Evolutionary conservation across 2,113 vertebrate genomes (phyloP).

Genomic region (Orthonyx spaldingii): DNA sequence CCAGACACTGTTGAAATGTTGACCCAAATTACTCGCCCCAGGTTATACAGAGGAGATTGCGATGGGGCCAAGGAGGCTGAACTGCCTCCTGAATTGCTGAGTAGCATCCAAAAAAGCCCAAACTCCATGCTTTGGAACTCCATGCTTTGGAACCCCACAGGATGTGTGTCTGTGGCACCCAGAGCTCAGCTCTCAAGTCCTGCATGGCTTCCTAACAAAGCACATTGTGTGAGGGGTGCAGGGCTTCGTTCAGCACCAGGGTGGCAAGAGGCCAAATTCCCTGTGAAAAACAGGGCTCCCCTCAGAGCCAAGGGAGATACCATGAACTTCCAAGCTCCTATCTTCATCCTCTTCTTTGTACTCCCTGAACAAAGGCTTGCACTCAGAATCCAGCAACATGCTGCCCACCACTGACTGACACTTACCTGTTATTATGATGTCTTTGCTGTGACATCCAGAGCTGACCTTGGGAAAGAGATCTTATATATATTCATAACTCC

Average conservation of each 20-base stretch:
- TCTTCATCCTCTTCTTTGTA: not conserved
- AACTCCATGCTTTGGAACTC: not conserved
- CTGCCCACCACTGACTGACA: not conserved
- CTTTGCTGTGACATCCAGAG: conserved; percentile 9
- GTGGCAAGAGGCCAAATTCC: not conserved
- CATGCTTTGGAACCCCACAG: not conserved
- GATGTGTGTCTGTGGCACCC: rapidly evolving
- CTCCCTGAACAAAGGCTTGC: not conserved
- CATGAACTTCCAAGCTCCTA: not conserved
- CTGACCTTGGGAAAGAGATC: conserved; percentile 42
- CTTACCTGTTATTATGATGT: not conserved
- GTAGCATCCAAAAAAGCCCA: not conserved
- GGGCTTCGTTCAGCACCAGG: not conserved
- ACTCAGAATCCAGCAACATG: not conserved
- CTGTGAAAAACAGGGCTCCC: not conserved
- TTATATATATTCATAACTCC: conserved; percentile 56
- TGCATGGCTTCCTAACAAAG: rapidly evolving
- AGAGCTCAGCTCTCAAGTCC: rapidly evolving
- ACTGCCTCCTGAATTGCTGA: not conserved
- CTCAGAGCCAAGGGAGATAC: not conserved
- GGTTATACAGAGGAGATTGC: not conserved
- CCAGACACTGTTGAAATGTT: not conserved
- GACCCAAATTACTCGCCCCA: not conserved
- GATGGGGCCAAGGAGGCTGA: not conserved
- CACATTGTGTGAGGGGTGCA: not conserved